These are phyloP conservation scores for Lampropteryx suffumata DNA, from an alignment of 2,888 invertebrate species.

Conservation along the genomic window DNA sequence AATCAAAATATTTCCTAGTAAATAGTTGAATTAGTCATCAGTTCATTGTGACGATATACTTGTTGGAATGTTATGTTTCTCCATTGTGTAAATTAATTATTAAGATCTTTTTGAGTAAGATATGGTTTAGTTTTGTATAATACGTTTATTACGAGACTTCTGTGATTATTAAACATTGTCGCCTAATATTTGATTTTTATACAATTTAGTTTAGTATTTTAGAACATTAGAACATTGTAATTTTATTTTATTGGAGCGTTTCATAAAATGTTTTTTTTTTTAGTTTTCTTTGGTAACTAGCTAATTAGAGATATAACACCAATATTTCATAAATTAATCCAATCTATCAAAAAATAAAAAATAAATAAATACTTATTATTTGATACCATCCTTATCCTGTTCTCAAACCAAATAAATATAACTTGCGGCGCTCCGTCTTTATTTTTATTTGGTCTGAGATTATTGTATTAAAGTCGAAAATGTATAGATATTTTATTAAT, in stretches of 20 bases:
- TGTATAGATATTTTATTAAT: slow-evolving; percentile 58
- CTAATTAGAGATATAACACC: slow-evolving; percentile 13
- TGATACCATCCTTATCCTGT: background rate
- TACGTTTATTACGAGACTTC: slow-evolving; percentile 52
- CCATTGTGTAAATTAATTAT: slow-evolving; percentile 41
- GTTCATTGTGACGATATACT: background rate
- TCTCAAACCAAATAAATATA: too few species aligned
- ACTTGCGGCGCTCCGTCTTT: too few species aligned
- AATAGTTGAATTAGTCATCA: slow-evolving; percentile 52
- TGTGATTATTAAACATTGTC: slow-evolving; percentile 61
- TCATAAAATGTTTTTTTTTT: slow-evolving; percentile 28
- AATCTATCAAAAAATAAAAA: slow-evolving; percentile 20
- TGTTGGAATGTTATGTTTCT: slow-evolving; percentile 37
- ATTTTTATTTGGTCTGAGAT: too few species aligned
- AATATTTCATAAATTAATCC: slow-evolving; percentile 18
- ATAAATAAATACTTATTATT: slow-evolving; percentile 1
- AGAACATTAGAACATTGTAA: slow-evolving; percentile 35
- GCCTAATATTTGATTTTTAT: slow-evolving; percentile 51
- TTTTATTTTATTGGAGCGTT: slow-evolving; percentile 37
- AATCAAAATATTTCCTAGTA: slow-evolving; percentile 46
- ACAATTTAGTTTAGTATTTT: slow-evolving; percentile 46
- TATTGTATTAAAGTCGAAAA: slow-evolving; percentile 27
- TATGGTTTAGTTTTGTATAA: slow-evolving; percentile 36
- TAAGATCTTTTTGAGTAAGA: slow-evolving; percentile 43
- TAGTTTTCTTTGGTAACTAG: slow-evolving; percentile 16